Percentiles rank a stretch among this genome's conserved stretches.
These are phyloP conservation scores for Spatula versicolor DNA, from an alignment of 2,797 vertebrate genomes.

Conservation along the genomic window DNA sequence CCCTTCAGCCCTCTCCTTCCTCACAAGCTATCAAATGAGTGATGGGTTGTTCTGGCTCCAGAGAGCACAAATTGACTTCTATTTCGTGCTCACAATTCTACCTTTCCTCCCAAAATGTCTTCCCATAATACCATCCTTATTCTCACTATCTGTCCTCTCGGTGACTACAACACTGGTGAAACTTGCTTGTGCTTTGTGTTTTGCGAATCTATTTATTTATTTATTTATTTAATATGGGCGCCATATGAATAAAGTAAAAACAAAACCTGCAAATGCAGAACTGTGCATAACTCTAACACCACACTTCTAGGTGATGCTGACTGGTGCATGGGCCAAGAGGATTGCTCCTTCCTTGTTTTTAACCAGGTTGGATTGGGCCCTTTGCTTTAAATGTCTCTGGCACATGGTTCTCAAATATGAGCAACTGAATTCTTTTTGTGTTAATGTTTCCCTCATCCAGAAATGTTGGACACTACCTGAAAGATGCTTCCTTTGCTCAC, in stretches of 20 bases:
- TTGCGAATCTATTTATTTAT: neutral
- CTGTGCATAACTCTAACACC: neutral
- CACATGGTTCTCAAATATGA: neutral
- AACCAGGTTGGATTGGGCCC: neutral
- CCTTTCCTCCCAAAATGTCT: neutral
- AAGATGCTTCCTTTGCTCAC: neutral
- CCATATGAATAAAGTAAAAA: neutral
- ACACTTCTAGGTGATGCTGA: neutral
- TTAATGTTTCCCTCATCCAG: neutral
- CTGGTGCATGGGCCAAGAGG: neutral
- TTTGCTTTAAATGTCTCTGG: neutral
- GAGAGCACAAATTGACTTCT: neutral
- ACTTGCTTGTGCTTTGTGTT: neutral
- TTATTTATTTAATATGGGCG: neutral
- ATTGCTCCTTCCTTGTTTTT: neutral
- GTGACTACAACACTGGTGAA: neutral
- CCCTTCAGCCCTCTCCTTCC: too few species aligned
- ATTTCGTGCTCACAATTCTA: neutral
- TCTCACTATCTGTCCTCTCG: neutral
- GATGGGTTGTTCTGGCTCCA: neutral
- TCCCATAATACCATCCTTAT: neutral
- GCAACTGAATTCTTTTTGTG: neutral
- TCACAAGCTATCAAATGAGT: neutral
- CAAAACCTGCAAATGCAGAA: neutral
- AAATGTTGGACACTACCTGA: neutral